Conservation (phyloP, 2,888 invertebrate genomes). For the Cerastis rubricosa region DNA sequence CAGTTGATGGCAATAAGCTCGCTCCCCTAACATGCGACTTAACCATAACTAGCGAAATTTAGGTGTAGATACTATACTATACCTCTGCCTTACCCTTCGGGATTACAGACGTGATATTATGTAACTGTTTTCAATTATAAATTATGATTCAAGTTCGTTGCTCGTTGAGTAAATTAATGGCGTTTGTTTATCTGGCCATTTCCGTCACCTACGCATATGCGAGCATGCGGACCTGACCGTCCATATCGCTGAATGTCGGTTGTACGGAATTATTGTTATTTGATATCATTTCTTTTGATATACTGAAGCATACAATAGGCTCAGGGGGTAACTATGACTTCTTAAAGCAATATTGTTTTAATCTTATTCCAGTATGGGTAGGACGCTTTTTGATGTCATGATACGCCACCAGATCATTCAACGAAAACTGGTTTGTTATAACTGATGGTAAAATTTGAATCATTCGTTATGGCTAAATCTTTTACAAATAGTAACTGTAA, state of each 20-base stretch:
- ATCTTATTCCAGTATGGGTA: background rate
- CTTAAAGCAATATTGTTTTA: too few relatives aligned
- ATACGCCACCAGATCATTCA: too few relatives aligned
- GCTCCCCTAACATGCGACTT: background rate
- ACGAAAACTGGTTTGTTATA: too few relatives aligned
- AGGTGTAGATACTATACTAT: background rate
- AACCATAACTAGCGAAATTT: background rate
- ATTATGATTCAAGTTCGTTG: conserved; percentile 29
- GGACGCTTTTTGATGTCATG: too few relatives aligned
- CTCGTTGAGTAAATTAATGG: conserved; percentile 28
- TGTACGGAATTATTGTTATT: conserved; percentile 6
- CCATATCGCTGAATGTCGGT: conserved; percentile 5
- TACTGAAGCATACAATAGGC: background rate
- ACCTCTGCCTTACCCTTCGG: background rate
- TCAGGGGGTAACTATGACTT: too few relatives aligned
- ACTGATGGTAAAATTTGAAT: too few relatives aligned
- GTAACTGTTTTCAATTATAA: background rate
- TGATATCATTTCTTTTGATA: background rate
- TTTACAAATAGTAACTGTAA: too few relatives aligned
- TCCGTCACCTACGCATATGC: conserved; percentile 52
- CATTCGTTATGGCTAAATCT: too few relatives aligned
- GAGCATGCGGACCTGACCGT: background rate
- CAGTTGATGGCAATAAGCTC: background rate
- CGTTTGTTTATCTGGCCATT: conserved; percentile 43
- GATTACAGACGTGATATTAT: background rate